Evolutionary conservation across 2,888 invertebrate species (phyloP).

Genomic region (Sthenelais limicola): DNA sequence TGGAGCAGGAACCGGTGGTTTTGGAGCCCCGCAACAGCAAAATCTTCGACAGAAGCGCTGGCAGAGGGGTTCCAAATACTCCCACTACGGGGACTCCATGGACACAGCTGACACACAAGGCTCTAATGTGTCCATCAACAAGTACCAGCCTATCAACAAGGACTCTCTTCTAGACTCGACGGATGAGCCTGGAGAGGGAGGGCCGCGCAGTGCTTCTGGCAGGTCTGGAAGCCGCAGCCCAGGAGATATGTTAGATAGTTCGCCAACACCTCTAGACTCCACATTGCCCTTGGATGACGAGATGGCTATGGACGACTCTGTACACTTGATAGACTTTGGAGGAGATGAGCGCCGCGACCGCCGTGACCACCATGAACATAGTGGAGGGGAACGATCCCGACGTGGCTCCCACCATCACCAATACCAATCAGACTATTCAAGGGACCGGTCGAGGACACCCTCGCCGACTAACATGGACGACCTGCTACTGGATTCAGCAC

Average conservation of each 20-base stretch:
- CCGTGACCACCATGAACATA: not conserved
- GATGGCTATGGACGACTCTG: conserved; percentile 40
- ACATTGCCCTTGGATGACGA: conserved; percentile 32
- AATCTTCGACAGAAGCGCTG: conserved; percentile 49
- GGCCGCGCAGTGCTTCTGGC: conserved; percentile 39
- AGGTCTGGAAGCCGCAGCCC: conserved; percentile 32
- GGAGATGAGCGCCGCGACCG: conserved; percentile 32
- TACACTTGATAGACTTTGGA: conserved; percentile 51
- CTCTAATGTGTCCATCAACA: conserved; percentile 45
- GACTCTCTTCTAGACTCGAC: conserved; percentile 39
- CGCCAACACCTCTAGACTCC: conserved; percentile 35
- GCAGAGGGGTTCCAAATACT: conserved; percentile 43
- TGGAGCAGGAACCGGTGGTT: conserved; percentile 2
- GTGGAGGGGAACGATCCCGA: not conserved
- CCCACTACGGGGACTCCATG: conserved; percentile 38
- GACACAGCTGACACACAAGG: conserved; percentile 48
- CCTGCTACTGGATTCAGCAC: conserved; percentile 27
- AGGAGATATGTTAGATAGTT: conserved; percentile 26
- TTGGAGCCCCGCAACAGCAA: conserved; percentile 31
- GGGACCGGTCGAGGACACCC: conserved; percentile 30
- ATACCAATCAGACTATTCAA: conserved; percentile 3
- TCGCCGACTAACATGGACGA: conserved; percentile 41
- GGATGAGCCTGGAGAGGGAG: conserved; percentile 37
- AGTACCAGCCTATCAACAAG: conserved; percentile 33
- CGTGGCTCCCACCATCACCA: not conserved